Conservation (phyloP, 2,888 invertebrate genomes). For the Nipponacmea schrenckii region DNA sequence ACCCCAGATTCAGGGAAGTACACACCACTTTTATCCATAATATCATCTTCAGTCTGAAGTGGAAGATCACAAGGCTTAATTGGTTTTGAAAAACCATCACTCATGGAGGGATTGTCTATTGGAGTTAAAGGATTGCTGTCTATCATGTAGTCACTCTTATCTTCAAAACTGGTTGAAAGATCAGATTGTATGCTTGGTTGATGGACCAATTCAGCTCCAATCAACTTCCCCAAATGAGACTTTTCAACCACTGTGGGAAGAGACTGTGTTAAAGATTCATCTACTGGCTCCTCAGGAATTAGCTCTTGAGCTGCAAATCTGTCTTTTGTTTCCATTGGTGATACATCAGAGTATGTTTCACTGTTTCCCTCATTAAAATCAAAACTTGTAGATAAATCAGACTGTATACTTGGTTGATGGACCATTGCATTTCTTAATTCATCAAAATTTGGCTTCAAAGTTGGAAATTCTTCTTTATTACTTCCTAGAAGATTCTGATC, state of each 20-base stretch:
- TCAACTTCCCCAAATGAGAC: neutral
- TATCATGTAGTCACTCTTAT: neutral
- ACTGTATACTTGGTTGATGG: conserved; percentile 3
- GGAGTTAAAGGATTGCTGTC: neutral
- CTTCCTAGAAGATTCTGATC: neutral
- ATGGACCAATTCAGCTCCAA: neutral
- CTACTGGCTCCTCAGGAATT: neutral
- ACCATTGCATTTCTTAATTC: neutral
- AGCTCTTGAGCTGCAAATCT: neutral
- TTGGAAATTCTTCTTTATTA: neutral
- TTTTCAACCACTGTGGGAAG: neutral
- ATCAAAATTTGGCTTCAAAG: neutral
- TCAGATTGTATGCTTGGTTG: neutral
- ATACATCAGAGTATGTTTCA: neutral
- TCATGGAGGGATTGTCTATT: neutral
- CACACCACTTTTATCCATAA: neutral
- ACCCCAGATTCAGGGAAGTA: neutral
- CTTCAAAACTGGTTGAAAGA: conserved; percentile 1
- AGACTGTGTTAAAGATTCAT: neutral
- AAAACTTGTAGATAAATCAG: neutral
- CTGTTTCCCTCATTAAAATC: conserved; percentile 2
- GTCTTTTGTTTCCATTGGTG: neutral
- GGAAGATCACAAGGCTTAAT: neutral
- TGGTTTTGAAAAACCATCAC: neutral
- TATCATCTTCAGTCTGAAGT: neutral